phyloP scores from a whole-genome alignment of 2,888 invertebrate species.

The Mamestra brassicae region DNA sequence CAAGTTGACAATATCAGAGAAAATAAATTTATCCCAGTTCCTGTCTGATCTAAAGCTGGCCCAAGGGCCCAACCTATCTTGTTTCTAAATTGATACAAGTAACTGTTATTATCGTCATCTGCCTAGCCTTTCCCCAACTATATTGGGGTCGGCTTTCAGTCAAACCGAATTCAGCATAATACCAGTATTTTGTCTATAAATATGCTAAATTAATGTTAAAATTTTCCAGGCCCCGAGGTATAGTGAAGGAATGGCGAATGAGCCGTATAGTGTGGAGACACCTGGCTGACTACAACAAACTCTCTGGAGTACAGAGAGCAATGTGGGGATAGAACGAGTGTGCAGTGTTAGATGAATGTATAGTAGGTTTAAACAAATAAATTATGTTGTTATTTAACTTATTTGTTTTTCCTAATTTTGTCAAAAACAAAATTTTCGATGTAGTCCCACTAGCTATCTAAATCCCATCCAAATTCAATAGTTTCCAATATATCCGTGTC shows the following conservation, averaged over 20 bases:
- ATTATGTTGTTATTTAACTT: slow-evolving; percentile 36
- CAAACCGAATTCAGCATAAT: too few relatives aligned
- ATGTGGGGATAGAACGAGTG: slow-evolving; percentile 93
- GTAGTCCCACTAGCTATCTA: too few relatives aligned
- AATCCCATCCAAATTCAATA: too few relatives aligned
- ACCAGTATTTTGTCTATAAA: too few relatives aligned
- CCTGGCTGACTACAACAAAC: slow-evolving; percentile 97
- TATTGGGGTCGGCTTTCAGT: too few relatives aligned
- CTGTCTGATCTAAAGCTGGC: not conserved
- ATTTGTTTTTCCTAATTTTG: too few relatives aligned
- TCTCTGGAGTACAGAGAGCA: slow-evolving; percentile 98
- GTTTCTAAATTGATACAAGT: not conserved
- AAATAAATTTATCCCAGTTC: not conserved
- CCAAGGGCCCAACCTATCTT: not conserved
- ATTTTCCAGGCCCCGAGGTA: slow-evolving; percentile 93
- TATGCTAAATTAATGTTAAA: slow-evolving; percentile 7
- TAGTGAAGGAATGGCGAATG: slow-evolving; percentile 95
- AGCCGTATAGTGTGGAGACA: slow-evolving; percentile 98
- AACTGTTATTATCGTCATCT: not conserved
- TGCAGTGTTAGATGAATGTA: slow-evolving; percentile 12
- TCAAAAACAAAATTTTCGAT: too few relatives aligned
- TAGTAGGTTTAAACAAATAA: slow-evolving; percentile 55
- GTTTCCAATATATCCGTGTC: too few relatives aligned
- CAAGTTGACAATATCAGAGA: not conserved
- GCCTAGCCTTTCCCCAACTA: too few relatives aligned